Base-by-base conservation (phyloP, 2,113 vertebrate genomes). In the Sula dactylatra region DNA sequence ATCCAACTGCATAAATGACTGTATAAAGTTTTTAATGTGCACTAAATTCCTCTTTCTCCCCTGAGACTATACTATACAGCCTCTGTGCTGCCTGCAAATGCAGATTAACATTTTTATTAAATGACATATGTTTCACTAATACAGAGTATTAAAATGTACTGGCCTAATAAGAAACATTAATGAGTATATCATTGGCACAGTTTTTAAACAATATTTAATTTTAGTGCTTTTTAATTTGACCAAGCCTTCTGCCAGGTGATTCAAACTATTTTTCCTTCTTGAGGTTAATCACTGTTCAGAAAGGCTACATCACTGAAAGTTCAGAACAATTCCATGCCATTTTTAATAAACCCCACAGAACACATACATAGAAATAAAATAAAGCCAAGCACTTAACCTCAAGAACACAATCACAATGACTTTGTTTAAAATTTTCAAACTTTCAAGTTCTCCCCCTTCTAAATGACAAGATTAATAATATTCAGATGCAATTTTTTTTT, bases 81-180 rank as follows among this genome's bases (percentile, higher is more conserved):
- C 95, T 91, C 94, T 93, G 89, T 90, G 93, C n/a, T 93, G 94
- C 94, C 86, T 91, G 91, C 93, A 97, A 95, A 95, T 47, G 58
- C 74, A 95, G 94, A 95, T 96, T 93, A 97, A 85, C 93, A 73
- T 95, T 96, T 94, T 94, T 96, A 97, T 95, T 91, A 97, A 95
- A 96, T 96, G 91, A 95, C 89, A 94, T n/a, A 76, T 70, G 64
- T 88, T 96, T 93, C 67, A 69, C 78, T 93, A 96, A 88, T 82
- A 90, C 1, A 11, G 40, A 71, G 82, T 40, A 95, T 88, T 96
- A 93, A 97, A 97, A 90, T 0, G 8, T 69, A 95, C 59, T 92
- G 79, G 74, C 49, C 79, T 96, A 96, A 79, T 92, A 95, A 93
- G 85, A 93, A 94, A 86, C 49, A 91, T 94, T 96, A 95, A 86